Percentiles rank a stretch among this genome's conserved stretches.
phyloP scores from a whole-genome alignment of 2,797 vertebrate genomes.

The Pristis pectinata region DNA sequence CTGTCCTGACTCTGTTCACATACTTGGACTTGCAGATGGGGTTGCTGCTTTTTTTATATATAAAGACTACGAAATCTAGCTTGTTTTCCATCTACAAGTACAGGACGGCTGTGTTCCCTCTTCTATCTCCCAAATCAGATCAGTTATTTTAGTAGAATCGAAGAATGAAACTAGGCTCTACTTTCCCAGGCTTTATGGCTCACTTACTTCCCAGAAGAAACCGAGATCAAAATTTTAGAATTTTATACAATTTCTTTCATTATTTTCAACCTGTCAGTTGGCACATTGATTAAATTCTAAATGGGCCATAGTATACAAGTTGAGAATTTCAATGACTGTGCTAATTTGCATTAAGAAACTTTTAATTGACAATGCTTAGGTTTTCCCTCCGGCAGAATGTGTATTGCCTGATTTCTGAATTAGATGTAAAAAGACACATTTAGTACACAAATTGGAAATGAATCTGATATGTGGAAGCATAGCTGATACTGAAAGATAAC shows the following conservation, averaged over 20 bases:
- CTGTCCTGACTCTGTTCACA: not conserved
- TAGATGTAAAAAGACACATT: not conserved
- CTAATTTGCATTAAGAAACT: not conserved
- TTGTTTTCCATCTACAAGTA: not conserved
- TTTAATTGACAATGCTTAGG: not conserved
- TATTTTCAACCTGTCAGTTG: not conserved
- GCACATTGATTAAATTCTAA: not conserved
- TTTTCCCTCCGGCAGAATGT: not conserved
- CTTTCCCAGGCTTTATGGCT: not conserved
- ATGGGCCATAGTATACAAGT: not conserved
- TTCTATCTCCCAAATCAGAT: not conserved
- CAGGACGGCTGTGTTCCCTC: not conserved
- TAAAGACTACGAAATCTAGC: not conserved
- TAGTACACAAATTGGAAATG: not conserved
- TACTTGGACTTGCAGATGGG: not conserved
- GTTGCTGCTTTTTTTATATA: not conserved
- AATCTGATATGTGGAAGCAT: not conserved
- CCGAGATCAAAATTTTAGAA: not conserved
- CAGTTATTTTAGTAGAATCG: not conserved
- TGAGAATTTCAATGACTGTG: not conserved
- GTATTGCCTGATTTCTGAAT: not conserved
- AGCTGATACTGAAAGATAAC: not conserved
- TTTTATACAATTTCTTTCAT: not conserved
- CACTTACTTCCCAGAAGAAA: not conserved
- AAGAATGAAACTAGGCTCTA: not conserved